Percentiles rank a stretch among this genome's conserved stretches.
Evolutionary conservation across 2,888 invertebrate species (phyloP).

Genomic region (Lithodes maja): DNA sequence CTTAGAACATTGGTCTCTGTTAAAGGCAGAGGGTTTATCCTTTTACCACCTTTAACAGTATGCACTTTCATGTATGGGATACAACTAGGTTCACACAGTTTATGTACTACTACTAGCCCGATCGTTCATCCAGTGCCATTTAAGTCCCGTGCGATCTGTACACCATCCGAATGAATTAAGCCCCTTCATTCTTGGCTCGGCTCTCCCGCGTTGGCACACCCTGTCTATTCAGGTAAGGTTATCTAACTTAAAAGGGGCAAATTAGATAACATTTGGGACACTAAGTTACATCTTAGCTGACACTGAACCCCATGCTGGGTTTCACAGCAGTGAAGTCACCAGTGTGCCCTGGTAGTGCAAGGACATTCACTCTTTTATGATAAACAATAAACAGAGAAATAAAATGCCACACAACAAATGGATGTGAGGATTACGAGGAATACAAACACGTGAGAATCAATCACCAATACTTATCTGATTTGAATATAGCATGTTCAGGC

Average conservation of each 20-base stretch:
- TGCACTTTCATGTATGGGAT: constrained; percentile 12
- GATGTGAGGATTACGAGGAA: not conserved
- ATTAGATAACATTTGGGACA: constrained; percentile 12
- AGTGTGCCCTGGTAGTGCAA: not conserved
- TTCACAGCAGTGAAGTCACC: not conserved
- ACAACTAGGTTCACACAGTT: constrained; percentile 5
- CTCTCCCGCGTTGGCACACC: constrained; percentile 9
- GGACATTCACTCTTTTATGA: constrained; percentile 9
- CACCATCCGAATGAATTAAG: not conserved
- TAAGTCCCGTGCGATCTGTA: constrained; percentile 9
- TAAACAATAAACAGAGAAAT: not conserved
- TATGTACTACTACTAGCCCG: not conserved
- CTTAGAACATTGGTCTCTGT: constrained; percentile 4
- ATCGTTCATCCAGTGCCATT: constrained; percentile 20
- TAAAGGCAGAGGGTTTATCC: not conserved
- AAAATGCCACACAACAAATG: constrained; percentile 3
- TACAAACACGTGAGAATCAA: not conserved
- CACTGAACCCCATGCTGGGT: constrained; percentile 17
- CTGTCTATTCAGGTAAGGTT: constrained; percentile 1
- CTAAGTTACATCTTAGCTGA: not conserved
- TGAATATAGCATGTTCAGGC: constrained; percentile 1
- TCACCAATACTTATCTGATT: not conserved
- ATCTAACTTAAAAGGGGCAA: constrained; percentile 7
- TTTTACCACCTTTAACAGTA: not conserved
- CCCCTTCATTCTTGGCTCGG: too few species aligned